Evolutionary conservation across 35 echinoderm and acorn worm genomes (phyloP), one percentile per base, ranked within the genome.

Genomic region (Lytechinus pictus): DNA sequence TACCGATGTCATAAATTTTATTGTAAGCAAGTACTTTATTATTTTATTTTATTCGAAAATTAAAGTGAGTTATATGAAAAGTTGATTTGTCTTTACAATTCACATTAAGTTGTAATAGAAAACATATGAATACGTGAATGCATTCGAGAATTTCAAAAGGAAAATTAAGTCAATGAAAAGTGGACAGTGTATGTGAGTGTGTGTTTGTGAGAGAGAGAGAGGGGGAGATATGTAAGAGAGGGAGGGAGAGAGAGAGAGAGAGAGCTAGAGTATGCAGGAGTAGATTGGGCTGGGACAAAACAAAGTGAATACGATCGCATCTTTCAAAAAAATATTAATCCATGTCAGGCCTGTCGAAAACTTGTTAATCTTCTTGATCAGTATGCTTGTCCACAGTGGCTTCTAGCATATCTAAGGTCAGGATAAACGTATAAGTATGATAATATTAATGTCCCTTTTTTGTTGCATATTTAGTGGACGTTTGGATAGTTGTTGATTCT

Each of bases 1-100:
- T 24, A 79, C 3, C 16, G 4, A 24, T n/a, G 21, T 24, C 24
- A 6, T 79, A 24, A 79, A 24, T n/a, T 1, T 79, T 79, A 79
- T 79, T 79, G 14, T 79, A 24, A 79, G 66, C 66, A 79, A 79
- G 66, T 79, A 79, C 66, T 79, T 79, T 79, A 79, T 79, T 79
- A 79, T 79, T 79, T 58, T 79, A n/a, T 79, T 79, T 79, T 21
- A 24, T 24, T 79, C 21, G 66, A 79, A 79, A 79, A 79, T 27
- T 79, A 79, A 79, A 79, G n/a, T n/a, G 66, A 79, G n/a, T 24
- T 16, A 6, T 58, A 60, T 12, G 16, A 79, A 79, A 79, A 79
- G n/a, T n/a, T 7, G 1, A 24, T 5, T 79, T 79, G 66, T 79
- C 16, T 79, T 58, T 9, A 13, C 6, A 9, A 58, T 58, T 58